Evolutionary conservation across 2,113 vertebrate genomes (phyloP), one percentile per base, ranked within the genome.

Genomic region (Girardinichthys multiradiatus): DNA sequence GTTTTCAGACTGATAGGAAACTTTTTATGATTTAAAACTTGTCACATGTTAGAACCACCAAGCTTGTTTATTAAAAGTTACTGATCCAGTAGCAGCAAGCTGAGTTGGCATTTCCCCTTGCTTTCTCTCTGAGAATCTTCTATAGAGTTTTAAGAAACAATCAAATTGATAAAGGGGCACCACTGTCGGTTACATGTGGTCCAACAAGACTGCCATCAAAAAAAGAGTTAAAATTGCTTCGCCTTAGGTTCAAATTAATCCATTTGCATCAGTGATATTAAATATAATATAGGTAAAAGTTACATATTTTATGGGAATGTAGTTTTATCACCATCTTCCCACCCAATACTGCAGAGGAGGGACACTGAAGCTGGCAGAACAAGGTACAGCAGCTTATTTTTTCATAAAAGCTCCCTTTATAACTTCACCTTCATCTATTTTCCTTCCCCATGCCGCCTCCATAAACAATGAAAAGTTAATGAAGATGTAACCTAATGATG

Each of bases 381-480:
- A 57, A 71, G 30, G 37, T 73, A 76, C 79, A 67, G 37, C 72
- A 77, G 86, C 76, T 74, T 57, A 69, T 77, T 88, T 76, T 92
- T 89, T 91, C 86, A 92, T 92, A 90, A 91, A 91, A 72, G 62
- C 70, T 78, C 78, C 76, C 68, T 42, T 82, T 81, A 30, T 70
- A 66, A n/a, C 80, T 35, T 76, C 79, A 48, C 75, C 83, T 58
- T 75, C 76, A 64, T 69, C 77, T 57, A 80, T 51, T 77, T 83
- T 70, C 74, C 85, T 70, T 81, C 83, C 72, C 57, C 31, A 80
- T 74, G 77, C 80, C 84, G 87, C 91, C 91, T 87, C 92, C 88
- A 94, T 94, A 93, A 94, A 94, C 93, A 94, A 95, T 95, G 94
- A 95, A 95, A 95, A 95, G 93, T 95, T 94, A 95, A 95, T 94